These are phyloP conservation scores for Petrophora chlorosata DNA, from an alignment of 2,888 invertebrate species.

Conservation along the genomic window DNA sequence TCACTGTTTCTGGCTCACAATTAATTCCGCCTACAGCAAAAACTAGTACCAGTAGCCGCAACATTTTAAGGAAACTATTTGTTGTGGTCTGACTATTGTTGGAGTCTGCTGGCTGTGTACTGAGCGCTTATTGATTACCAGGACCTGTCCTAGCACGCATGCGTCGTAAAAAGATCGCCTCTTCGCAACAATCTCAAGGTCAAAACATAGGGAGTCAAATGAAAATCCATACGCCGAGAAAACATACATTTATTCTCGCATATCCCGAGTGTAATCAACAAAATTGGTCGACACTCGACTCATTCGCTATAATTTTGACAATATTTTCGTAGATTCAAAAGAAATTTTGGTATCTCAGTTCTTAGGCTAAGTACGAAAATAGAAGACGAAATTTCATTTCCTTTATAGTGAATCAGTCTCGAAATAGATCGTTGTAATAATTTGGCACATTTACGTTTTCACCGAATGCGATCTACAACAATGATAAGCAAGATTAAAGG, in stretches of 20 bases:
- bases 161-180: conserved; percentile 55
- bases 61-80: conserved; percentile 61
- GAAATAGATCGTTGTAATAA: conserved; percentile 67
- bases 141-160: conserved; percentile 57
- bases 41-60: conserved; percentile 53
- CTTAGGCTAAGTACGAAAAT: conserved; percentile 63
- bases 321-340: conserved; percentile 41
- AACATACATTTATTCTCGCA: conserved; percentile 61
- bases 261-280: conserved; percentile 48
- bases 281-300: conserved; percentile 51
- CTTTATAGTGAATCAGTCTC: conserved; percentile 74
- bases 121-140: conserved; percentile 67
- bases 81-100: conserved; percentile 58
- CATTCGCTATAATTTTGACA: conserved; percentile 30
- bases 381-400: conserved; percentile 74
- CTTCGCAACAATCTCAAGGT: conserved; percentile 55
- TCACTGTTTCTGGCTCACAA: conserved; percentile 76
- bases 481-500: conserved; percentile 35
- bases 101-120: conserved; percentile 50
- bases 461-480: conserved; percentile 28
- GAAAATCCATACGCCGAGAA: conserved; percentile 51
- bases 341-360: conserved; percentile 23
- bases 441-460: conserved; percentile 55
- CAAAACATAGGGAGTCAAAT: conserved; percentile 47
- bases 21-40: conserved; percentile 51